phyloP scores from a whole-genome alignment of 2,888 invertebrate genomes.

The Molanna angustata region DNA sequence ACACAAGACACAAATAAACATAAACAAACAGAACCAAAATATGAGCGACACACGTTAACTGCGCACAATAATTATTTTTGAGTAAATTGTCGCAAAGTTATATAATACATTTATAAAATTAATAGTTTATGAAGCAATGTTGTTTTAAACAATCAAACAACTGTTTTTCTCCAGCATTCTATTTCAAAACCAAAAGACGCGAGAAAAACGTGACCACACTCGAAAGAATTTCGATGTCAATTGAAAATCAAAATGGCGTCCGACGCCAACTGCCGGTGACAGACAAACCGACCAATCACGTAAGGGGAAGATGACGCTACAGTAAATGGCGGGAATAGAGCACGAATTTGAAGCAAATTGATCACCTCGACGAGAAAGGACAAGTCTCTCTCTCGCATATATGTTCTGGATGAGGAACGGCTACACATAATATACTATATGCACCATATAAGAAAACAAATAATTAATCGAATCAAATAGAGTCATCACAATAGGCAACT shows the following conservation, averaged over 20 bases:
- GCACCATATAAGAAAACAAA: too few relatives aligned
- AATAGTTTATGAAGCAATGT: too few relatives aligned
- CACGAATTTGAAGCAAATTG: not conserved
- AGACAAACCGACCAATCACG: not conserved
- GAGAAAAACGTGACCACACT: not conserved
- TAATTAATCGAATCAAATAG: too few relatives aligned
- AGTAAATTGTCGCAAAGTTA: not conserved
- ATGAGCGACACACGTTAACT: too few relatives aligned
- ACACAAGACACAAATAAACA: too few relatives aligned
- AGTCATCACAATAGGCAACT: too few relatives aligned
- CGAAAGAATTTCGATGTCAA: conserved; percentile 2
- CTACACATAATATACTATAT: too few relatives aligned
- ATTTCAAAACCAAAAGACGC: not conserved
- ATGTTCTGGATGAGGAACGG: conserved; percentile 6
- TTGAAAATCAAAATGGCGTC: conserved; percentile 2
- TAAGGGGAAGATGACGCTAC: not conserved
- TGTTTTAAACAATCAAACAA: too few relatives aligned
- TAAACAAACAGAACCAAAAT: too few relatives aligned
- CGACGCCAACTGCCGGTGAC: conserved; percentile 1
- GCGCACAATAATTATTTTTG: not conserved
- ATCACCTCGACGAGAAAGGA: not conserved
- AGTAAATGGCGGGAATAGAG: not conserved
- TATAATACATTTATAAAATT: too few relatives aligned
- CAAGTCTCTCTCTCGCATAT: conserved; percentile 2
- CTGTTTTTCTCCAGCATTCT: too few relatives aligned